These are phyloP conservation scores for Ictalurus furcatus DNA, from an alignment of 2,113 vertebrate species.

Conservation along the genomic window DNA sequence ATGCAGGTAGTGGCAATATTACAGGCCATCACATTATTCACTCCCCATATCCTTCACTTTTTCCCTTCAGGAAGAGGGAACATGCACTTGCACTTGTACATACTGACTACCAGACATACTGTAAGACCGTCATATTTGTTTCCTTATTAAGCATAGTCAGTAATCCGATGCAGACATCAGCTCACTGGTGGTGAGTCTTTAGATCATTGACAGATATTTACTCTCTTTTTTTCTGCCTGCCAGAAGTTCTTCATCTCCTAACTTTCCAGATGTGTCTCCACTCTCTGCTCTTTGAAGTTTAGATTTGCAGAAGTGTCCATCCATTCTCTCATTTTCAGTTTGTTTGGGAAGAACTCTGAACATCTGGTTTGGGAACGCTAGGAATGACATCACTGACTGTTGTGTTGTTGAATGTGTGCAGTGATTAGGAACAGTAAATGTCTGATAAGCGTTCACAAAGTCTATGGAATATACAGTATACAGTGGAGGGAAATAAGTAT, in stretches of 20 bases:
- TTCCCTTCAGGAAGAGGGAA: slow-evolving; percentile 19
- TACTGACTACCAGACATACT: slow-evolving; percentile 35
- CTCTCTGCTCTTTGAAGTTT: slow-evolving; percentile 29
- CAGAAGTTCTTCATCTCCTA: slow-evolving; percentile 36
- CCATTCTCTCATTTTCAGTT: slow-evolving; percentile 31
- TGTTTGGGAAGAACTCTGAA: slow-evolving; percentile 8
- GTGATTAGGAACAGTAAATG: slow-evolving; percentile 18
- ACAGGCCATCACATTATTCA: background rate
- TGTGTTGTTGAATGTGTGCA: background rate
- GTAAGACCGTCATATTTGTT: slow-evolving; percentile 31
- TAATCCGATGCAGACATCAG: slow-evolving; percentile 48
- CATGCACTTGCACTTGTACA: slow-evolving; percentile 25
- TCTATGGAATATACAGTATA: background rate
- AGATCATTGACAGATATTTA: slow-evolving; percentile 12
- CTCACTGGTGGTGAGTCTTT: slow-evolving; percentile 21
- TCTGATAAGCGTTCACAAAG: background rate
- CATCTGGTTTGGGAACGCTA: slow-evolving; percentile 5
- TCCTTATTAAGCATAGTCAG: slow-evolving; percentile 25
- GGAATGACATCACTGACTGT: slow-evolving; percentile 16
- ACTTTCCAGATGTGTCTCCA: slow-evolving; percentile 38
- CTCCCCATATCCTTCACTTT: background rate
- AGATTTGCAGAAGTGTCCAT: slow-evolving; percentile 30
- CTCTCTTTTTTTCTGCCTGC: slow-evolving; percentile 19
- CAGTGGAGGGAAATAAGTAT: no score
- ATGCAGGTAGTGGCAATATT: background rate